These are phyloP conservation scores for Nothocercus nigrocapillus DNA, from an alignment of 2,113 vertebrate genomes.

Conservation along the genomic window DNA sequence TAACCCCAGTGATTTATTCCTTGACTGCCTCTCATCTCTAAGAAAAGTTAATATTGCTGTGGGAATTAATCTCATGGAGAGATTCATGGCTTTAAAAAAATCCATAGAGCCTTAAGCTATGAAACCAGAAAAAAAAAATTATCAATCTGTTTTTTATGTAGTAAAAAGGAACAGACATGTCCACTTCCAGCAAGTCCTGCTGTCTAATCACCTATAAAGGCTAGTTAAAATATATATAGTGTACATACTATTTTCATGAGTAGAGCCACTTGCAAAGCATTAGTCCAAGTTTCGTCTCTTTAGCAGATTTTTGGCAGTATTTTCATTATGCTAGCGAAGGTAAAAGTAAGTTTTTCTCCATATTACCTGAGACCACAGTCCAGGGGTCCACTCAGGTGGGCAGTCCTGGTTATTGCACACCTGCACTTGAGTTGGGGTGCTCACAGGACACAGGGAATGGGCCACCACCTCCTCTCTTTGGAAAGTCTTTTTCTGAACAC, in stretches of 20 bases:
- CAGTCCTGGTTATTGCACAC: constrained; percentile 87
- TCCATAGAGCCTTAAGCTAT: not conserved
- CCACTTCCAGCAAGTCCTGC: not conserved
- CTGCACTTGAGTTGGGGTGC: constrained; percentile 85
- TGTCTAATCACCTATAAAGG: not conserved
- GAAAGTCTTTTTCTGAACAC: constrained; percentile 88
- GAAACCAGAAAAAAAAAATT: not conserved
- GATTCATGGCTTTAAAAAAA: not conserved
- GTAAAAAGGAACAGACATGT: accelerated
- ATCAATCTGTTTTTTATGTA: not conserved
- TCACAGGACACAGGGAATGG: constrained; percentile 88
- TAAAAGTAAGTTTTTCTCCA: not conserved
- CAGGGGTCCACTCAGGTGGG: constrained; percentile 88
- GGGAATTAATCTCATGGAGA: not conserved
- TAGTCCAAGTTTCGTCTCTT: not conserved
- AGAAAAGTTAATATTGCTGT: not conserved
- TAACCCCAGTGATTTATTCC: not conserved
- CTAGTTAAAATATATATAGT: not conserved
- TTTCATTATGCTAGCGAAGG: not conserved
- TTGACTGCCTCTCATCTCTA: not conserved
- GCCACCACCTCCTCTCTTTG: constrained; percentile 84
- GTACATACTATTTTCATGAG: not conserved
- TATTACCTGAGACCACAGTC: constrained; percentile 91
- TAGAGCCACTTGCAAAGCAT: not conserved
- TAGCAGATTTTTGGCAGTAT: not conserved